These are phyloP conservation scores for Mactromeris polynyma DNA, from an alignment of 2,888 invertebrate genomes.

Conservation along the genomic window DNA sequence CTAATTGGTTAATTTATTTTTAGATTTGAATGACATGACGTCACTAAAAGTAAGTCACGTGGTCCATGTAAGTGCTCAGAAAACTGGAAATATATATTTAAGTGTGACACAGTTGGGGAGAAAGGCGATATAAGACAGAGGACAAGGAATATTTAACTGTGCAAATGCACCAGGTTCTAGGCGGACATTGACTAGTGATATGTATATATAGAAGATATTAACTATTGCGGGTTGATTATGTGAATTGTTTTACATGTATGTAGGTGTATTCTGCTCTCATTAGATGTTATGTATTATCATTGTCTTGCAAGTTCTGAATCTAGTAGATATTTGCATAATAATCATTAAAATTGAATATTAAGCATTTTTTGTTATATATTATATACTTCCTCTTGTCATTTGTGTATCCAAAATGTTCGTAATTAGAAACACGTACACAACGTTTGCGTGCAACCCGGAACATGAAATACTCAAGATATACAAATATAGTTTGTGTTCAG, in stretches of 20 bases:
- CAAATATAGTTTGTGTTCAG: no score
- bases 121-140: neutral
- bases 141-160: neutral
- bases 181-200: conserved; percentile 33
- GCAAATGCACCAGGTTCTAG: neutral
- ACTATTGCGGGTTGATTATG: conserved; percentile 36
- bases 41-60: conserved; percentile 14
- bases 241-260: conserved; percentile 18
- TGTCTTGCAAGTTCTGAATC: conserved; percentile 5
- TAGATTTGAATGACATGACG: conserved; percentile 16
- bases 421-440: neutral
- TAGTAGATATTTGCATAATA: conserved; percentile 33
- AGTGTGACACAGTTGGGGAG: neutral
- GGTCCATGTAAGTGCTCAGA: conserved; percentile 17
- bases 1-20: conserved; percentile 13
- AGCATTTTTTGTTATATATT: neutral
- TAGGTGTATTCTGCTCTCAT: conserved; percentile 15
- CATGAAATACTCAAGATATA: no score
- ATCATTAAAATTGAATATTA: conserved; percentile 30
- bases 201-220: conserved; percentile 40
- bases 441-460: no score
- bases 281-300: conserved; percentile 21
- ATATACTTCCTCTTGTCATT: neutral
- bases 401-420: neutral
- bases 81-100: neutral